phyloP scores from a whole-genome alignment of 2,888 invertebrate genomes.

The Agrotis segetum region DNA sequence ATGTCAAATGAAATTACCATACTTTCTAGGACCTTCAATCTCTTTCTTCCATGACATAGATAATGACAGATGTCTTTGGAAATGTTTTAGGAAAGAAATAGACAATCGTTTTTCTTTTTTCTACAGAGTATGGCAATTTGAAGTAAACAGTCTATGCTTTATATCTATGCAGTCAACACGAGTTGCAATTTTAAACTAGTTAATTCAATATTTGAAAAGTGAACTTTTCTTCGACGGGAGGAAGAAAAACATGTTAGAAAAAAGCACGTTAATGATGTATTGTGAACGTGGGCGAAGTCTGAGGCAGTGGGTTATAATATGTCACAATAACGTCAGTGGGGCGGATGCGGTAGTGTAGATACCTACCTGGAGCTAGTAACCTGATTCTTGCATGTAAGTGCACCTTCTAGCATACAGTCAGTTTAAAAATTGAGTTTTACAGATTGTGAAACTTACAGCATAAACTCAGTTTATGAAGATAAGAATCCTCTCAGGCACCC shows the following conservation, averaged over 20 bases:
- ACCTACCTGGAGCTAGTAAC: conserved; percentile 21
- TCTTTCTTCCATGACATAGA: too few species aligned
- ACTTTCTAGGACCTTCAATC: too few species aligned
- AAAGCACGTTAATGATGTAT: conserved; percentile 49
- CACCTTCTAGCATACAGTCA: neutral
- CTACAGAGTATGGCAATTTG: too few species aligned
- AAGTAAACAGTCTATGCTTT: too few species aligned
- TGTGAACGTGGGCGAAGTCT: conserved; percentile 38
- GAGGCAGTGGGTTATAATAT: conserved; percentile 37
- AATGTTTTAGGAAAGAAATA: too few species aligned
- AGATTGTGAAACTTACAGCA: too few species aligned
- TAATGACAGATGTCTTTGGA: too few species aligned
- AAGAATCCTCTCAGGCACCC: too few species aligned
- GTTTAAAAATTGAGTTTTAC: too few species aligned
- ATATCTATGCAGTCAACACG: neutral
- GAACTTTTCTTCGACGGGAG: conserved; percentile 21
- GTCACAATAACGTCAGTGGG: conserved; percentile 35
- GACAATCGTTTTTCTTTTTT: too few species aligned
- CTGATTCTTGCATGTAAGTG: conserved; percentile 33
- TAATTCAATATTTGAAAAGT: conserved; percentile 16
- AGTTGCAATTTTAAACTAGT: conserved; percentile 1
- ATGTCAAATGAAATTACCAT: too few species aligned
- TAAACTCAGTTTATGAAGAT: too few species aligned
- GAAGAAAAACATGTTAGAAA: conserved; percentile 49
- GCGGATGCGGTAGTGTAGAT: conserved; percentile 20